Conservation (phyloP, 2,888 invertebrate species). For the Magallana nippona region DNA sequence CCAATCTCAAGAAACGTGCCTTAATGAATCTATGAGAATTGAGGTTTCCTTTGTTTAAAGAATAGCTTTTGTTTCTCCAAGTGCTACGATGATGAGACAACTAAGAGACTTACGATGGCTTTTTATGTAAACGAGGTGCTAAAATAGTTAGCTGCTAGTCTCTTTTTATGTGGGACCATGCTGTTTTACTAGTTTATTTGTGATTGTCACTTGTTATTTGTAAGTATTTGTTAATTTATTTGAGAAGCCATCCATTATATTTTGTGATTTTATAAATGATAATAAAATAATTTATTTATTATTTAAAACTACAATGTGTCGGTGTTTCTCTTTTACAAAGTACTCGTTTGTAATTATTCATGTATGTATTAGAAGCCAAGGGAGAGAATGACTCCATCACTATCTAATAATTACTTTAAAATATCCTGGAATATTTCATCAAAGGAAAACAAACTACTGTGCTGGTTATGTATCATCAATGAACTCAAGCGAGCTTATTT, state of each 20-base stretch:
- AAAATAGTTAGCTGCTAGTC: neutral
- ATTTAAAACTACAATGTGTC: neutral
- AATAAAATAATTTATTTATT: neutral
- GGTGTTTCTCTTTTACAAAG: too few relatives aligned
- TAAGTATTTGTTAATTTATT: slow-evolving; percentile 25
- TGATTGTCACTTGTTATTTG: slow-evolving; percentile 21
- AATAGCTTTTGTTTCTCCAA: neutral
- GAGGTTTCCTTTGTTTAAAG: too few relatives aligned
- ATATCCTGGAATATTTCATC: too few relatives aligned
- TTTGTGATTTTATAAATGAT: slow-evolving; percentile 24
- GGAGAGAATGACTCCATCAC: too few relatives aligned
- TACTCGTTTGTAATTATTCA: too few relatives aligned
- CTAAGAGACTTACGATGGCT: neutral
- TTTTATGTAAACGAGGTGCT: neutral
- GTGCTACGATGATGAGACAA: neutral
- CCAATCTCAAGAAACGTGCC: too few relatives aligned
- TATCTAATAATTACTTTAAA: too few relatives aligned
- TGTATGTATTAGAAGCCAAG: too few relatives aligned
- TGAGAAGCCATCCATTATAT: slow-evolving; percentile 8
- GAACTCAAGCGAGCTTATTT: too few relatives aligned
- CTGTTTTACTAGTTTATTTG: neutral
- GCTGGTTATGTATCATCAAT: too few relatives aligned
- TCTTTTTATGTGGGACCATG: neutral
- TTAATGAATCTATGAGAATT: too few relatives aligned
- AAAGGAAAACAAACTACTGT: too few relatives aligned